Conservation (phyloP, 2,797 vertebrate species). For the Mormyrus hasselquistii region DNA sequence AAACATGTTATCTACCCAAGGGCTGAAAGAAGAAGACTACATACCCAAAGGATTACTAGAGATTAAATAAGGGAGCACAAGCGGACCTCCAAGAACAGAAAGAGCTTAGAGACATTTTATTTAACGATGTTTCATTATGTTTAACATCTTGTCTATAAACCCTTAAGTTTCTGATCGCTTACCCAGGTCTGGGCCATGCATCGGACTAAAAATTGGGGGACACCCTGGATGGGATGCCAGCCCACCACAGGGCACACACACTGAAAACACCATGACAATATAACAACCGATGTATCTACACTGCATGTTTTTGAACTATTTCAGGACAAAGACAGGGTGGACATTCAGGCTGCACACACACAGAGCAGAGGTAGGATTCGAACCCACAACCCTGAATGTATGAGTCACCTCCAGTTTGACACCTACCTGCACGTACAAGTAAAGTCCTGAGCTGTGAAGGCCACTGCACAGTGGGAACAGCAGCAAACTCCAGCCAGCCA, state of each 20-base stretch:
- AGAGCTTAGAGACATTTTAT: background rate
- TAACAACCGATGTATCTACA: background rate
- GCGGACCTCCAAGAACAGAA: background rate
- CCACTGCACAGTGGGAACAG: background rate
- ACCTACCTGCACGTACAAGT: background rate
- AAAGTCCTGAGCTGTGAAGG: background rate
- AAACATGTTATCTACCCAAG: background rate
- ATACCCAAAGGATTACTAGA: background rate
- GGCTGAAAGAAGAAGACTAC: background rate
- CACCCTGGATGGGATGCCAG: background rate
- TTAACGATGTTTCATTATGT: background rate
- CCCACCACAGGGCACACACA: background rate
- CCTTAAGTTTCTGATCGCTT: background rate
- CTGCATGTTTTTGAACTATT: background rate
- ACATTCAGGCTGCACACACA: background rate
- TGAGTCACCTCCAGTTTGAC: background rate
- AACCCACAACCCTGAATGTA: background rate
- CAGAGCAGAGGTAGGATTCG: background rate
- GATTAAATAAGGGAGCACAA: background rate
- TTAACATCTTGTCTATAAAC: background rate
- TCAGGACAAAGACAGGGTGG: background rate
- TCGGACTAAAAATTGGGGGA: background rate
- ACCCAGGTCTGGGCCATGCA: background rate
- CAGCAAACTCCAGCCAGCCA: background rate
- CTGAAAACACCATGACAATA: background rate